Percentiles rank a stretch among this genome's conserved stretches.
These are phyloP conservation scores for Onthophagus sagittarius DNA, from an alignment of 2,888 invertebrate genomes.

Conservation along the genomic window DNA sequence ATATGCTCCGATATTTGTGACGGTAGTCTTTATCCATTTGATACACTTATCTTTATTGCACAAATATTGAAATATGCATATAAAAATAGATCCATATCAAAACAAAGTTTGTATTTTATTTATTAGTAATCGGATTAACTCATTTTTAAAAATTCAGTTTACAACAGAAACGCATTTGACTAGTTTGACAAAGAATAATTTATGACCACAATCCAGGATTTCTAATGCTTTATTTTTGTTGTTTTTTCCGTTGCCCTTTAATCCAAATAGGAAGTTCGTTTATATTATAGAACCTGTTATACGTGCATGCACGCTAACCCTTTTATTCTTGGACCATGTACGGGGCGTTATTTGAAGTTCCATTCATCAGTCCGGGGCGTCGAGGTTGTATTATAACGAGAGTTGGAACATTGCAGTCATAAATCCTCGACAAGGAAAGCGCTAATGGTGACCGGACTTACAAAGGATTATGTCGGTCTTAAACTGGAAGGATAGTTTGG, in stretches of 20 bases:
- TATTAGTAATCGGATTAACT: background rate
- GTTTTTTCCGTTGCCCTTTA: background rate
- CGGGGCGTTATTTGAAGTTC: constrained; percentile 19
- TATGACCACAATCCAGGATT: background rate
- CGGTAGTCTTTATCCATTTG: background rate
- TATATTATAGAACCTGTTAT: background rate
- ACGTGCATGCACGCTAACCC: background rate
- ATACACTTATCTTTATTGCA: background rate
- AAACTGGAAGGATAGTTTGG: constrained; percentile 22
- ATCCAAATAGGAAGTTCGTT: background rate
- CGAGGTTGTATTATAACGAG: constrained; percentile 28
- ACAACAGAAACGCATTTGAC: background rate
- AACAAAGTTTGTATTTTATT: background rate
- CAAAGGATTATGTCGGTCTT: constrained; percentile 25
- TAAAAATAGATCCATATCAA: background rate
- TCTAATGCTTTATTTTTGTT: background rate
- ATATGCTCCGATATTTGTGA: background rate
- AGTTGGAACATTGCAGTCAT: constrained; percentile 27
- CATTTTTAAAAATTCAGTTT: background rate
- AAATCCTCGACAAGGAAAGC: constrained; percentile 29
- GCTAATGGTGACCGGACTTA: constrained; percentile 27
- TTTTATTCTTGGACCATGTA: background rate
- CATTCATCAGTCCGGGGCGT: constrained; percentile 23
- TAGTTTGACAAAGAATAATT: background rate
- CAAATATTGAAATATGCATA: background rate